Evolutionary conservation across 2,797 vertebrate species (phyloP), one percentile per base, ranked within the genome.

Genomic region (Notoglanidium macrostoma): DNA sequence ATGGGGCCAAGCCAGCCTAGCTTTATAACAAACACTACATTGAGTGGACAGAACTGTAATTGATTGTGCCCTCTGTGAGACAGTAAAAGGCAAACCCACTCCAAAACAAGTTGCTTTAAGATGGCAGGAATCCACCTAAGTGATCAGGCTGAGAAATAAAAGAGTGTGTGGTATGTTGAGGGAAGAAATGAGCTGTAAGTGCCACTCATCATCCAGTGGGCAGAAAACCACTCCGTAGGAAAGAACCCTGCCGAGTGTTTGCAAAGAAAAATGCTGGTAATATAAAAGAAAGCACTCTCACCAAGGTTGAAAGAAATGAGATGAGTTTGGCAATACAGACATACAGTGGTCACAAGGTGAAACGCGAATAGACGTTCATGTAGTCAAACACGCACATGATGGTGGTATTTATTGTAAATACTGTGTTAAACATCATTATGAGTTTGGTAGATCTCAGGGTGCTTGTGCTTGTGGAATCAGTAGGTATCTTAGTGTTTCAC

Each of bases 231-330:
- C 49, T 49, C 49, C 6, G 49, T 49, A 49, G 44, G 40, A 51
- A 63, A 81, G 78, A 81, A 46, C 57, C 57, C 79, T 63, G 78
- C 21, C 26, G 54, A 26, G 79, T n/a, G 63, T n/a, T 77, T 5
- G 1, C n/a, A 44, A 67, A 35, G 14, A 68, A 17, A 35, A 65
- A 19, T 5, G 10, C 17, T 1, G 1, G 21, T 12, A 46, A 82
- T 67, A 67, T 67, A 67, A 51, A 67, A 32, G 26, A 49, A 49
- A 81, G 40, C 26, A 17, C 26, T 44, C 57, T 21, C 19, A 44
- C 3, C 23, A 29, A 19, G 14, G 40, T 46, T 49, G 15, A 83
- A 67, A 7, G 26, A 67, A 67, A 51, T 51, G 8, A 65, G 1
- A 21, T 26, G 46, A 76, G 40, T 40, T 10, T 49, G 46, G 11